phyloP scores from a whole-genome alignment of 2,888 invertebrate species.

The Apamea anceps region DNA sequence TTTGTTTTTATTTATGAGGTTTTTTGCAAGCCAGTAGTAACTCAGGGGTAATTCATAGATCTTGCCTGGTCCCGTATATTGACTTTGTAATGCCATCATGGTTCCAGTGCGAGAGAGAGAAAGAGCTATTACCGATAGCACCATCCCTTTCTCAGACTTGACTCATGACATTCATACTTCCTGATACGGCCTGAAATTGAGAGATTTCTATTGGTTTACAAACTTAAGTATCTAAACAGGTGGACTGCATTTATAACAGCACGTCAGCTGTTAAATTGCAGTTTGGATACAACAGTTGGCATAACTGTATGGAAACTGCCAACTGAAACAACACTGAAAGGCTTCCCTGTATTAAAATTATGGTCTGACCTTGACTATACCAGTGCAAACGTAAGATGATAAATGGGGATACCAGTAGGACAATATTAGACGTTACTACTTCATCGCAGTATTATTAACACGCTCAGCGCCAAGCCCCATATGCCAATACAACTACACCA shows the following conservation, averaged over 20 bases:
- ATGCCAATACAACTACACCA: no score
- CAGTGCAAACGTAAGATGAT: no score
- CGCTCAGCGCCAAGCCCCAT: no score
- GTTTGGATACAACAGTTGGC: not conserved
- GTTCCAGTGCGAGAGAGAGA: not conserved
- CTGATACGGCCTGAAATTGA: not conserved
- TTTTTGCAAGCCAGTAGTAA: not conserved
- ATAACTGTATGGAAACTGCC: not conserved
- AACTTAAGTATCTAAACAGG: not conserved
- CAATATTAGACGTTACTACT: no score
- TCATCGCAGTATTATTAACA: no score
- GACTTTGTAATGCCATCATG: not conserved
- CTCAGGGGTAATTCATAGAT: not conserved
- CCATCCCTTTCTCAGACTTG: not conserved
- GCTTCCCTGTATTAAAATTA: no score
- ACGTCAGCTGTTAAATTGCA: no score
- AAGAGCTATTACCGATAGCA: not conserved
- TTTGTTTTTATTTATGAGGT: constrained; percentile 34
- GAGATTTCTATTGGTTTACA: no score
- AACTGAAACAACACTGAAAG: not conserved
- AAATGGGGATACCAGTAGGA: not conserved
- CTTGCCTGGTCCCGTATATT: not conserved
- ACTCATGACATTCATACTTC: not conserved
- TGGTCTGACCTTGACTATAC: no score
- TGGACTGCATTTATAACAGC: not conserved